These are phyloP conservation scores for Patella vulgata DNA, from an alignment of 1,140 invertebrate species.

Conservation along the genomic window DNA sequence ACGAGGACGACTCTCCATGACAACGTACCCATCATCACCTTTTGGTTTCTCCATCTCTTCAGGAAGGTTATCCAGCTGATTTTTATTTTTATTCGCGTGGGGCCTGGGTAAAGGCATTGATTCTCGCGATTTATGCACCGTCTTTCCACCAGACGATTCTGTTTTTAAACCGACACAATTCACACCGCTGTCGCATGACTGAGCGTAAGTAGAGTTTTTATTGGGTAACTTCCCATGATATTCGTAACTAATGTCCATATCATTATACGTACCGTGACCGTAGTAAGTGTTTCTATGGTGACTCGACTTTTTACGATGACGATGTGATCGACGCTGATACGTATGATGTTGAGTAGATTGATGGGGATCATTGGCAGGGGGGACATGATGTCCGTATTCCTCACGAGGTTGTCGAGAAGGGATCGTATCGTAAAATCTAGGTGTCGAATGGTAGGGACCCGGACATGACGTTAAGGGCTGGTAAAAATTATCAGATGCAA, in stretches of 20 bases:
- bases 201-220: conserved; percentile 47
- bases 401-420: conserved; percentile 1
- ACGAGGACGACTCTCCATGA: no score
- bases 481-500: conserved; percentile 7
- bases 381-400: background rate
- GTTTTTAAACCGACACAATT: conserved; percentile 54
- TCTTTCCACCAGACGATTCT: background rate
- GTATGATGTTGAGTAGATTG: no score
- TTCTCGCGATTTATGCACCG: background rate
- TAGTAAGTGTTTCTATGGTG: conserved; percentile 15
- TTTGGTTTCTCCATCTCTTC: conserved; percentile 8
- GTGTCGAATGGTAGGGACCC: conserved; percentile 36
- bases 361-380: no score
- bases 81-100: background rate
- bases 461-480: conserved; percentile 5
- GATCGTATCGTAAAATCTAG: conserved; percentile 22
- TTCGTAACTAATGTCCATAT: conserved; percentile 54
- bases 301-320: no score
- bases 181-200: conserved; percentile 57
- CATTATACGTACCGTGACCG: conserved; percentile 13
- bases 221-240: conserved; percentile 54
- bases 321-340: no score
- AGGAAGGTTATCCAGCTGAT: conserved; percentile 5
- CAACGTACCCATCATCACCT: background rate
- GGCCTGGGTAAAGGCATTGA: background rate